Evolutionary conservation across 2,113 vertebrate species (phyloP).

Genomic region (Myrmecobius fasciatus): DNA sequence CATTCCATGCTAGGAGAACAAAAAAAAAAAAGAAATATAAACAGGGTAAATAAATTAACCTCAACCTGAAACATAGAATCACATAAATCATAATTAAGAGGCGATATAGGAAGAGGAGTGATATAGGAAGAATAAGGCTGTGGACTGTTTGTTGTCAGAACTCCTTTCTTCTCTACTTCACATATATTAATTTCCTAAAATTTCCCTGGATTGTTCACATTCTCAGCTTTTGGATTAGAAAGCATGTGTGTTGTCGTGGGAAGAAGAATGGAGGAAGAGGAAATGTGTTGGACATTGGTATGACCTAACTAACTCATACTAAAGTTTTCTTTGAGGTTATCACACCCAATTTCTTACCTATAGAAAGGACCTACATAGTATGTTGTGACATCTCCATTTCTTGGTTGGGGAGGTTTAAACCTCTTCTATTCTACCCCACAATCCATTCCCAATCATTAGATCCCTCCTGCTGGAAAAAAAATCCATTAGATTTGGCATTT

Average conservation of each 20-base stretch:
- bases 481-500: not conserved
- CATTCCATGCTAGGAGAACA: conserved; percentile 89
- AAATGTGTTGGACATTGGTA: not conserved
- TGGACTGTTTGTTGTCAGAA: not conserved
- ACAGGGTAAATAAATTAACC: fast-evolving
- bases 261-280: not conserved
- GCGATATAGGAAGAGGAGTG: not conserved
- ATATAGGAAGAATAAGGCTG: not conserved
- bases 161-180: not conserved
- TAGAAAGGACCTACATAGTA: not conserved
- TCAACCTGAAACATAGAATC: not conserved
- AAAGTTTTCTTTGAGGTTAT: not conserved
- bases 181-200: not conserved
- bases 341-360: not conserved
- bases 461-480: not conserved
- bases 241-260: no score
- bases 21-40: conserved; percentile 43
- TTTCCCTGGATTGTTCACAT: not conserved
- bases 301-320: not conserved
- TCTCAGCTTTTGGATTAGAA: not conserved
- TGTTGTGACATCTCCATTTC: not conserved
- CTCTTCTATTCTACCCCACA: not conserved
- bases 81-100: not conserved
- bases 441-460: not conserved
- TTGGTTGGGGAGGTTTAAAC: not conserved